Evolutionary conservation across 2,797 vertebrate species (phyloP), one percentile per base, ranked within the genome.

Genomic region (Podarcis siculus): DNA sequence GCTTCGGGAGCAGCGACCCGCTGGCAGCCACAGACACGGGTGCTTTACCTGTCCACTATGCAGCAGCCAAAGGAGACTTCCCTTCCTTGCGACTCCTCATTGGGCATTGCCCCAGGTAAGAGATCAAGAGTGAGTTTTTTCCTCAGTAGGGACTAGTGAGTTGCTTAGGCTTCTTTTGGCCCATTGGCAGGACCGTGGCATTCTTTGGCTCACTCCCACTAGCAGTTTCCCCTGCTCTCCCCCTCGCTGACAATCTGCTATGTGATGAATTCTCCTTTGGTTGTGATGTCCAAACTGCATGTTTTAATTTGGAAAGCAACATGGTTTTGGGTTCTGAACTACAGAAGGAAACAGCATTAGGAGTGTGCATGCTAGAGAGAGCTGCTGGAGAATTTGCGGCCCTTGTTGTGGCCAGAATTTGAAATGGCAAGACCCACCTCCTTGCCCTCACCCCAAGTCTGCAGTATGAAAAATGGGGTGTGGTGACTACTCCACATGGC

Each of bases 1-100:
- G 97, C 90, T 97, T 97, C 0, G 97, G 98, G 0, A 97, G 97
- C 79, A 98, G 97, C 19, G 98, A 99, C 85, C 97, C 98, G 15
- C 95, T 96, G 5, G 91, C 94, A 67, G 93, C 97, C 95, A 99
- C 98, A 0, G 98, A 99, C 85, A 98, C 98, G 0, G 98, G 99
- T 7, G 98, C 98, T 1, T 93, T 99, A 72, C 98, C 99, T 2
- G 90, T 99, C 90, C 99, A 99, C 95, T 99, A 99, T 0, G 98
- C 99, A 0, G 98, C 99, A 94, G 98, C 98, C 98, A 99, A 99
- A 98, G 99, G 99, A 95, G 99, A 99, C 95, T 97, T 99, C 91
- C 94, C 97, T 90, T 98, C 98, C 72, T 97, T 99, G 87, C 97
- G 97, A 89, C 97, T 99, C 85, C 97, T 99, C 89, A 69, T 98